Evolutionary conservation across 2,113 vertebrate species (phyloP), one percentile per base, ranked within the genome.

Genomic region (Spilogale gracilis): DNA sequence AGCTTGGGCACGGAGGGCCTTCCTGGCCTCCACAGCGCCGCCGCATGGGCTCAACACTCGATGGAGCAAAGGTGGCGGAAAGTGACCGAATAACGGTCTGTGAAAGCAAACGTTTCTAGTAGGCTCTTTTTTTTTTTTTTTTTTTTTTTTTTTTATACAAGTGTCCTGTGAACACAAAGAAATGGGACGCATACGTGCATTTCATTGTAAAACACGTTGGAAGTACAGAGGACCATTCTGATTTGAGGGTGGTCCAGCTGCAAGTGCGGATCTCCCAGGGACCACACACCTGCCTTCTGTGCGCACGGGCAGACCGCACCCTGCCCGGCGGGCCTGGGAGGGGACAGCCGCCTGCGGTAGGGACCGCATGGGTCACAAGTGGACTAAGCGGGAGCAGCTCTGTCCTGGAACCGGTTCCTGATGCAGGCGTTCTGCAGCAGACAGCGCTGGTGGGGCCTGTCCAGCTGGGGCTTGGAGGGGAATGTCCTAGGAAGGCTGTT

Each of bases 1-100:
- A 23, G 73, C 73, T 25, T 6, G 43, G 7, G 43, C 23, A 1
- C 0, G 3, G 32, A 20, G 21, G 21, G 21, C 21, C 20, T 38
- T 2, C 32, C 0, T 0, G 9, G 65, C 30, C 6, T 32, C 60
- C 3, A 1, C 0, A 8, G 20, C 20, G 6, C 43, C 23, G 43
- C 71, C 6, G 56, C 27, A 30, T 32, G 4, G 50, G 18, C 58
- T 79, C 43, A 38, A 38, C 9, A 0, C 18, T 2, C 23, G 52
- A 5, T 6, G 4, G 89, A 79, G 60, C 30, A 79, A 16, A 11
- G 5, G 20, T 14, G 38, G 20, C 7, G 3, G 4, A 45, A 9
- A n/a, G 58, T 48, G 93, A 76, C n/a, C 67, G 82, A 18, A 38
- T 38, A 38, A 4, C 32, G 6, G 18, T 50, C 69, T 65, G 9